These are phyloP conservation scores for Plebejus argus DNA, from an alignment of 2,888 invertebrate genomes.

Conservation along the genomic window DNA sequence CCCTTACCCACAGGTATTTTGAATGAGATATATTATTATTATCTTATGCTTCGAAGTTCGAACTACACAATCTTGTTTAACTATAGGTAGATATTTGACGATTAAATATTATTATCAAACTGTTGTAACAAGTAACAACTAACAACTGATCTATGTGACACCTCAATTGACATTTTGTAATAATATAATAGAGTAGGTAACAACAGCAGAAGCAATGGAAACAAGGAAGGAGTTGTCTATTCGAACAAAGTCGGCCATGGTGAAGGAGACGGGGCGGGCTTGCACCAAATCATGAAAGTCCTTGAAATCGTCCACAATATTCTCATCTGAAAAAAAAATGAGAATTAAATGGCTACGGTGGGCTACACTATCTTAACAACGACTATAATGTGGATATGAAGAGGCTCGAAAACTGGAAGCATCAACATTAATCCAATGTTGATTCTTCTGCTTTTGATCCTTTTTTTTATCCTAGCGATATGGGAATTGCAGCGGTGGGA, in stretches of 20 bases:
- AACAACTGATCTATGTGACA: not conserved
- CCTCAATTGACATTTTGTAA: constrained; percentile 50
- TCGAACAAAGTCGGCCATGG: constrained; percentile 59
- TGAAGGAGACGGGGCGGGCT: constrained; percentile 56
- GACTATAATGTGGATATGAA: constrained; percentile 29
- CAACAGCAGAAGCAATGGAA: constrained; percentile 63
- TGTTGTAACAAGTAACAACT: not conserved
- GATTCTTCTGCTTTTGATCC: too few species aligned
- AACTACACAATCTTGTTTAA: too few species aligned
- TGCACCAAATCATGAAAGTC: constrained; percentile 54
- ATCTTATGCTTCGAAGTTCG: too few species aligned
- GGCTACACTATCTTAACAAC: not conserved
- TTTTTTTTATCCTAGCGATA: too few species aligned
- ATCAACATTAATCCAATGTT: too few species aligned
- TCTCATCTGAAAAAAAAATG: constrained; percentile 48
- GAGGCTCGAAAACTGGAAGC: not conserved
- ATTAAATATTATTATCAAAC: not conserved
- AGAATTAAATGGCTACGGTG: not conserved
- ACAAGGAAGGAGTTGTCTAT: constrained; percentile 58
- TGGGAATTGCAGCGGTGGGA: too few species aligned
- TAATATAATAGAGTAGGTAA: constrained; percentile 67
- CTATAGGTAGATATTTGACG: too few species aligned
- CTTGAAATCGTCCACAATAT: constrained; percentile 47
- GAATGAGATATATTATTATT: constrained; percentile 26
- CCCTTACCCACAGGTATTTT: constrained; percentile 53